Evolutionary conservation across 2,888 invertebrate genomes (phyloP).

Genomic region (Syritta pipiens): DNA sequence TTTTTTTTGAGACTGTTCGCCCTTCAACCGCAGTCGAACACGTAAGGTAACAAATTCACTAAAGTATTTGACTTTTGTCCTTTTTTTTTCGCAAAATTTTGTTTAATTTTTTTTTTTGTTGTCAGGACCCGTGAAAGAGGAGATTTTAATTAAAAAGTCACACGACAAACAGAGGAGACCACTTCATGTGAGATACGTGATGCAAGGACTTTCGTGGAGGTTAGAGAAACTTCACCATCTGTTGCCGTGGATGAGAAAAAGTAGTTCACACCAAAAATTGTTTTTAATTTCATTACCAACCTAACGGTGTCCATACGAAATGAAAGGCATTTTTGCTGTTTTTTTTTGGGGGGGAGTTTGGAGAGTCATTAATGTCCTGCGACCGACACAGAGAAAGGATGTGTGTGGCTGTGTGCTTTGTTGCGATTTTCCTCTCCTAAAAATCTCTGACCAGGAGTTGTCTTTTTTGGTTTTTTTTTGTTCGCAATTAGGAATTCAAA

Average conservation of each 20-base stretch:
- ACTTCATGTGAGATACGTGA: constrained; percentile 51
- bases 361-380: constrained; percentile 40
- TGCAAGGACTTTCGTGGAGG: constrained; percentile 49
- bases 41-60: constrained; percentile 1
- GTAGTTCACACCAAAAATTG: constrained; percentile 60
- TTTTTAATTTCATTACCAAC: constrained; percentile 67
- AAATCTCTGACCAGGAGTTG: constrained; percentile 26
- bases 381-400: constrained; percentile 5
- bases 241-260: constrained; percentile 45
- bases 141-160: constrained; percentile 52
- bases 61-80: constrained; percentile 15
- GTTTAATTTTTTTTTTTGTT: no score
- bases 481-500: constrained; percentile 60
- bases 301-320: constrained; percentile 62
- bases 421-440: constrained; percentile 31
- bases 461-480: neutral
- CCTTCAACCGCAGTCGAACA: neutral
- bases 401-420: constrained; percentile 33
- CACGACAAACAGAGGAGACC: constrained; percentile 48
- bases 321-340: constrained; percentile 19
- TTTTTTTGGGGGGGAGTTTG: neutral
- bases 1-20: neutral
- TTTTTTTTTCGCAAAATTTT: no score
- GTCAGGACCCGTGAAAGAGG: constrained; percentile 23
- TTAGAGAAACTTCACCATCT: constrained; percentile 55